phyloP scores from a whole-genome alignment of 2,888 invertebrate genomes.

The Euphydryas editha region DNA sequence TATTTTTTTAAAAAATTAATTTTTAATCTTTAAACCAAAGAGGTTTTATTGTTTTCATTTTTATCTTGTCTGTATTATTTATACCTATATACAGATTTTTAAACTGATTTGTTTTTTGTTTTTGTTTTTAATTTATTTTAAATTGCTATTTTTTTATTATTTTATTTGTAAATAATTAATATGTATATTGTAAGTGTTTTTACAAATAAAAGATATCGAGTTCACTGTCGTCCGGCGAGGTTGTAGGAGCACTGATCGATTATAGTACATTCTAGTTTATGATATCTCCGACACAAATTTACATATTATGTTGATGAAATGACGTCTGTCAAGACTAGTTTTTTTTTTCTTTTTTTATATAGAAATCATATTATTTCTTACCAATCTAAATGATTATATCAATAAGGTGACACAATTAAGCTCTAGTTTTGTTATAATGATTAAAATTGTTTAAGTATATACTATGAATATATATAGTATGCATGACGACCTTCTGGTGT shows the following conservation, averaged over 20 bases:
- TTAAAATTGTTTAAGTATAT: no score
- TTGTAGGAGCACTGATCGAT: slow-evolving; percentile 16
- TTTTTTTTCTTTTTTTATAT: no score
- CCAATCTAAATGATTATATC: no score
- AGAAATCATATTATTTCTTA: background rate
- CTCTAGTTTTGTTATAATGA: no score
- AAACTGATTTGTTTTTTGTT: no score
- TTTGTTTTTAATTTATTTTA: background rate
- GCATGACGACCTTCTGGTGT: no score
- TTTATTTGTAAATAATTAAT: background rate
- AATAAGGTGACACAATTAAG: no score
- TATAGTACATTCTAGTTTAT: slow-evolving; percentile 3
- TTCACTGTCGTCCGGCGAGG: background rate
- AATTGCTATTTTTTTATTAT: background rate
- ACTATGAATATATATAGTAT: no score
- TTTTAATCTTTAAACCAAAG: background rate
- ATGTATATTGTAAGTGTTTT: background rate
- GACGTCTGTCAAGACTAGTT: background rate
- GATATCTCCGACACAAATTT: background rate
- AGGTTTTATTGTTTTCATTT: background rate
- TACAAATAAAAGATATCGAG: background rate
- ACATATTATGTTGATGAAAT: background rate
- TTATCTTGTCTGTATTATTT: background rate
- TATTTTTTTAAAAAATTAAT: slow-evolving; percentile 5
- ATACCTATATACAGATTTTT: no score